Evolutionary conservation across 2,888 invertebrate species (phyloP).

Genomic region (Drosophila flavopinicola): DNA sequence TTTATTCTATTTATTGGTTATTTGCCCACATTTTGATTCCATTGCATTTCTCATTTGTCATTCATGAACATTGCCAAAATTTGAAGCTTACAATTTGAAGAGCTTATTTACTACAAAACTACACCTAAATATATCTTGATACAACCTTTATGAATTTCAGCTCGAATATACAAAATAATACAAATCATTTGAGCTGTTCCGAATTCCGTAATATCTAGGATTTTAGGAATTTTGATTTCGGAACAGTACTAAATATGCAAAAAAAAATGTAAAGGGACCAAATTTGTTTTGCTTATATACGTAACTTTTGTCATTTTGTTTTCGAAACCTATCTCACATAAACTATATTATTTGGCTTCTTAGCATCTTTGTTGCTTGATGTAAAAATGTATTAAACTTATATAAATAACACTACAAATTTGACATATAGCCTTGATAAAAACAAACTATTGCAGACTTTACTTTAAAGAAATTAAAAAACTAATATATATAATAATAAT

Average conservation of each 20-base stretch:
- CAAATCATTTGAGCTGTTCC: background rate
- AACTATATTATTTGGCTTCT: constrained; percentile 9
- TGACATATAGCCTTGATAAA: constrained; percentile 72
- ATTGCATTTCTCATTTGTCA: constrained; percentile 9
- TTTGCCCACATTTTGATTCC: background rate
- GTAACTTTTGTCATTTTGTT: background rate
- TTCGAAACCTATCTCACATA: background rate
- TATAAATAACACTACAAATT: constrained; percentile 27
- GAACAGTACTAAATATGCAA: constrained; percentile 11
- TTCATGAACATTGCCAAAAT: constrained; percentile 1
- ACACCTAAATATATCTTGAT: constrained; percentile 6
- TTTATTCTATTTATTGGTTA: constrained; percentile 2
- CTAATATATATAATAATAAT: constrained; percentile 7
- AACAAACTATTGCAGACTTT: constrained; percentile 36
- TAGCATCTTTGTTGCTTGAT: constrained; percentile 8
- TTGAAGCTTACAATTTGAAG: constrained; percentile 28
- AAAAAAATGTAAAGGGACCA: constrained; percentile 70
- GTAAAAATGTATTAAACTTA: constrained; percentile 1
- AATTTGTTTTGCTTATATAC: constrained; percentile 57
- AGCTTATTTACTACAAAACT: constrained; percentile 52
- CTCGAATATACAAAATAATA: background rate
- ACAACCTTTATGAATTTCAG: constrained; percentile 5
- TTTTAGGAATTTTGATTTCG: background rate
- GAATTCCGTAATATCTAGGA: too few species aligned
- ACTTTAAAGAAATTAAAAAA: constrained; percentile 39